phyloP scores from a whole-genome alignment of 2,113 vertebrate species.

The Seriola quinqueradiata region DNA sequence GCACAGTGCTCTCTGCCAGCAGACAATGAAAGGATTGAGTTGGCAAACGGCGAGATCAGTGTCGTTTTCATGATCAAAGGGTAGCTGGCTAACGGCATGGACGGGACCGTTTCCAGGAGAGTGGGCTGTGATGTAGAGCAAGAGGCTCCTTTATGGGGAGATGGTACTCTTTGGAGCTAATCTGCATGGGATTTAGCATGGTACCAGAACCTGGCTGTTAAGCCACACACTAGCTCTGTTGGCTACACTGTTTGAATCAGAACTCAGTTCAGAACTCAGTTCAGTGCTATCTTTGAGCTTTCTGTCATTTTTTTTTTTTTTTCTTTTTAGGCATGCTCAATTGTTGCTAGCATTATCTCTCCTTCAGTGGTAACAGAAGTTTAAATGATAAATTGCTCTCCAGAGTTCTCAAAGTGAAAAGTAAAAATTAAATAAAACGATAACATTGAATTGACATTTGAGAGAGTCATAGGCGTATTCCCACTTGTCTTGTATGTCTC shows the following conservation, averaged over 20 bases:
- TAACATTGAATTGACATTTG: conserved; percentile 49
- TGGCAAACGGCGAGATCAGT: conserved; percentile 66
- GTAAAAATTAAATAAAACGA: conserved; percentile 6
- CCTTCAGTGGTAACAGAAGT: conserved; percentile 1
- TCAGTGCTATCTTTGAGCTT: conserved; percentile 21
- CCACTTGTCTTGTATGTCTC: conserved; percentile 29
- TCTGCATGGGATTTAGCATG: conserved; percentile 52
- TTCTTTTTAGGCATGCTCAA: conserved; percentile 17
- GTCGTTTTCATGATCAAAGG: conserved; percentile 72
- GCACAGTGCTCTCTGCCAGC: conserved; percentile 56
- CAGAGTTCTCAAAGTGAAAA: conserved; percentile 19
- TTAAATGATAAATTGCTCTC: conserved; percentile 27
- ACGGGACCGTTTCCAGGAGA: conserved; percentile 58
- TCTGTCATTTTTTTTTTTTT: conserved; percentile 1
- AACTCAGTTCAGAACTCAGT: conserved; percentile 28
- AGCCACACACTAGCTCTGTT: conserved; percentile 42
- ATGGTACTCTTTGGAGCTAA: conserved; percentile 49
- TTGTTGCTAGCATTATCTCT: conserved; percentile 17
- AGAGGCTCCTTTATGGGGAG: conserved; percentile 53
- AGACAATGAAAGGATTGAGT: conserved; percentile 70
- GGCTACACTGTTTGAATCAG: conserved; percentile 19
- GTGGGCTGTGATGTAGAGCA: conserved; percentile 58
- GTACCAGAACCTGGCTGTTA: conserved; percentile 47
- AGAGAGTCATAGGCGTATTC: conserved; percentile 48
- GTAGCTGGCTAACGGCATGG: conserved; percentile 26